These are phyloP conservation scores for Phengaris arion DNA, from an alignment of 2,888 invertebrate species.

Conservation along the genomic window DNA sequence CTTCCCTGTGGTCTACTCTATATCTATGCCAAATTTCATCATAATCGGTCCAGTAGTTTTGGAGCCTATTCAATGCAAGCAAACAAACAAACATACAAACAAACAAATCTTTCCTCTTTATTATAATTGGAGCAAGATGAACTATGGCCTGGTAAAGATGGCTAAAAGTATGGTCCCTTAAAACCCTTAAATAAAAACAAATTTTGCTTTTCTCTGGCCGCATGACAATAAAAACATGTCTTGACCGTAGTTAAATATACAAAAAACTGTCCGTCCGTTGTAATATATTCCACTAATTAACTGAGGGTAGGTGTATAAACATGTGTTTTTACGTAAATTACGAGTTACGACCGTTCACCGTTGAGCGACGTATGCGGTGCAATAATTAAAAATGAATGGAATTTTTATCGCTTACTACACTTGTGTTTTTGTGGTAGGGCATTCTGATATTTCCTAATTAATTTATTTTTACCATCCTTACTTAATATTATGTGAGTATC, in stretches of 20 bases:
- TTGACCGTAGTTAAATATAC: not conserved
- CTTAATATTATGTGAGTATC: not conserved
- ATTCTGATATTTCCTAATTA: not conserved
- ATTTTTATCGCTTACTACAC: constrained; percentile 20
- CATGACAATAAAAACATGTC: constrained; percentile 4
- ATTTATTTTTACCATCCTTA: not conserved
- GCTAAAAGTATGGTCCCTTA: no score
- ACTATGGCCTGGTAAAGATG: no score
- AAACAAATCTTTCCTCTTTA: no score
- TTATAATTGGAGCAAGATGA: no score
- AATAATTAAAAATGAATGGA: constrained; percentile 25
- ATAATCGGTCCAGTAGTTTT: no score
- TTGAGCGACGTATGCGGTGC: not conserved
- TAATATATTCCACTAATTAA: constrained; percentile 10
- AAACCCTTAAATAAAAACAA: no score
- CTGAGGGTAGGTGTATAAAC: constrained; percentile 4
- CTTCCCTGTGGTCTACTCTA: no score
- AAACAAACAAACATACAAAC: no score
- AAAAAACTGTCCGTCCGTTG: not conserved
- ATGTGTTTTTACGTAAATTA: constrained; percentile 20
- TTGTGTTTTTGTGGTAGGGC: not conserved
- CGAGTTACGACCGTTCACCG: not conserved
- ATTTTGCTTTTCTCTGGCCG: no score
- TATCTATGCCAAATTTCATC: no score
- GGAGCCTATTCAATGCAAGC: no score